Percentiles rank a stretch among this genome's conserved stretches.
phyloP scores from a whole-genome alignment of 2,113 vertebrate genomes.

The Oryzias javanicus region DNA sequence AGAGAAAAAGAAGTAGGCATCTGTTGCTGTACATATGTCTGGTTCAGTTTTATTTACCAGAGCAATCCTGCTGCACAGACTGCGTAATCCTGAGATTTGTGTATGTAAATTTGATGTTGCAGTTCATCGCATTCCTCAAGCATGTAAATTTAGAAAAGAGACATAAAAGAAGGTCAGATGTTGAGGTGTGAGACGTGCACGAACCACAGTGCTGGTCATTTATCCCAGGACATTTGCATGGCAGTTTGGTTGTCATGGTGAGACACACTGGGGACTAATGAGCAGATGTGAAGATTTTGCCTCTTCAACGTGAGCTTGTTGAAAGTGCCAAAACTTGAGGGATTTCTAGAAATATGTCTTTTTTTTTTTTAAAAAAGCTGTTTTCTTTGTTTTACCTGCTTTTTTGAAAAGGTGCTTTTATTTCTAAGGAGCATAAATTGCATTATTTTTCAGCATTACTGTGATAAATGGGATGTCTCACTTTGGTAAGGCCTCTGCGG shows the following conservation, averaged over 20 bases:
- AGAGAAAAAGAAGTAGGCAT: too few species aligned
- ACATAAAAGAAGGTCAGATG: not conserved
- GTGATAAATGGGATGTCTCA: not conserved
- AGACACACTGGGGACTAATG: slow-evolving; percentile 13
- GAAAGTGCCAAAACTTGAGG: not conserved
- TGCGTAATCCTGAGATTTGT: too few species aligned
- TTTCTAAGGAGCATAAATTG: not conserved
- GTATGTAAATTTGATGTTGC: not conserved
- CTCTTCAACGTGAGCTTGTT: not conserved
- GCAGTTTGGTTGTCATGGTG: slow-evolving; percentile 32
- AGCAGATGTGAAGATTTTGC: not conserved
- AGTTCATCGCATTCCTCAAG: not conserved
- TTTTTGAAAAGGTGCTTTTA: too few species aligned
- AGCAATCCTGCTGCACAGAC: slow-evolving; percentile 24
- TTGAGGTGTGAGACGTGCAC: not conserved
- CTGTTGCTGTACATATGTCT: too few species aligned
- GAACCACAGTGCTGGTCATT: slow-evolving; percentile 23
- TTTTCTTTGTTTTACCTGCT: too few species aligned
- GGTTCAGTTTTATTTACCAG: not conserved
- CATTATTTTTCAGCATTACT: not conserved
- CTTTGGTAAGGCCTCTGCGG: not conserved
- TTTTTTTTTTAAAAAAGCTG: not conserved
- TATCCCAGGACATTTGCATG: slow-evolving; percentile 20
- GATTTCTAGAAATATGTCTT: not conserved
- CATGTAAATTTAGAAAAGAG: not conserved